A percentile compares a stretch with the other conserved stretches of the same genome.
phyloP scores from a whole-genome alignment of 2,888 invertebrate species.

The Tipula helvola region DNA sequence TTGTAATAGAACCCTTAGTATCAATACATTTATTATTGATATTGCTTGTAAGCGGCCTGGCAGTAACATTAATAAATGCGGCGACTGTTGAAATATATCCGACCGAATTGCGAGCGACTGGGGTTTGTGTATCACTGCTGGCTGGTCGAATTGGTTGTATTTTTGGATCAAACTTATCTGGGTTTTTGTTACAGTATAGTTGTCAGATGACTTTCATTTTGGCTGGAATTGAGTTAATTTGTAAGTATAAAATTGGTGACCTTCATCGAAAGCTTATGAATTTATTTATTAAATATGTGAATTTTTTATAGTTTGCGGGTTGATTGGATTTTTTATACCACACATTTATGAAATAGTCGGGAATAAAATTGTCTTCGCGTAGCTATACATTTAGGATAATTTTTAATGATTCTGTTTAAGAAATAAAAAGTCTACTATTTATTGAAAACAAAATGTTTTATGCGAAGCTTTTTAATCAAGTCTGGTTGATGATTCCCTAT shows the following conservation, averaged over 20 bases:
- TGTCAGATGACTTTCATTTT: conserved; percentile 36
- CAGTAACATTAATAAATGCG: conserved; percentile 27
- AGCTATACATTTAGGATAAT: not conserved
- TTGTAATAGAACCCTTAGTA: conserved; percentile 22
- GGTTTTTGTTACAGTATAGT: conserved; percentile 33
- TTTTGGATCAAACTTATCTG: conserved; percentile 36
- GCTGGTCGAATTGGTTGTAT: conserved; percentile 39
- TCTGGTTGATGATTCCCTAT: no score
- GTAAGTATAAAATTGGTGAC: not conserved
- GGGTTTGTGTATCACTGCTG: conserved; percentile 40
- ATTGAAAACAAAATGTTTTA: no score
- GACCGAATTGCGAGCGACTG: conserved; percentile 37
- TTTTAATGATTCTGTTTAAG: no score
- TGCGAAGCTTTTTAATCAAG: no score
- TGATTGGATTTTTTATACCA: conserved; percentile 12
- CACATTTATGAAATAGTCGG: conserved; percentile 6
- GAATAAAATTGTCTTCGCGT: not conserved
- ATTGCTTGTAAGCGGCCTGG: conserved; percentile 24
- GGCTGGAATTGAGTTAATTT: not conserved
- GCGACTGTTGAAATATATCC: conserved; percentile 30
- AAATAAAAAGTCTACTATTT: no score
- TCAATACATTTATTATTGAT: conserved; percentile 24
- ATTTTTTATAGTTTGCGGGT: not conserved
- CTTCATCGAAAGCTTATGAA: no score
- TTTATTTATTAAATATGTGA: no score